Base-by-base conservation (phyloP, 2,113 vertebrate species). In the Ciconia stormi region DNA sequence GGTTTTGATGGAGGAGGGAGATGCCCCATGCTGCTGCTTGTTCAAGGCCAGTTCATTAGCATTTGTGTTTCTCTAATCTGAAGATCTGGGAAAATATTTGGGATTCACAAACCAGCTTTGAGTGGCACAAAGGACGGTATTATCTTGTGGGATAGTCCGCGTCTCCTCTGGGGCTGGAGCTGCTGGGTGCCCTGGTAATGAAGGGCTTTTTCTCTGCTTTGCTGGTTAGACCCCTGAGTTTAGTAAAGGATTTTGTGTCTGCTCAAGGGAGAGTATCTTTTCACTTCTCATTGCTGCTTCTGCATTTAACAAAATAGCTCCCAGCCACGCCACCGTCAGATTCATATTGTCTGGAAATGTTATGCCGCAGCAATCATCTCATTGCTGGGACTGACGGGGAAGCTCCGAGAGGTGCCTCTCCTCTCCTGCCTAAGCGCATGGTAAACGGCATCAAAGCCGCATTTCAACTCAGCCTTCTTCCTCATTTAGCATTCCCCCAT, bases 141-240 rank as follows among this genome's bases (percentile, higher is more conserved):
- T 67, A 30, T 55, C 59, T 73, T 8, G 0, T 27, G 59, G 62
- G 49, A 47, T 1, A 27, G 20, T 30, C 59, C 0, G 1, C 22
- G 44, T 61, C 78, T 77, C 70, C 52, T 89, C 40, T 30, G 10
- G 47, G 79, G 82, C 71, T 58, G 73, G 27, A 80, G 27, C 69
- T 63, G 73, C 80, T 6, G 42, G 79, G 30, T 72, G 71, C 49
- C 58, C 55, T 55, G 36, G 27, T 62, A 38, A 62, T 25, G 55
- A 80, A 34, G 12, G 44, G 13, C 7, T 93, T 91, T 66, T 74
- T 6, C 32, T 88, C 40, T 61, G 23, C 72, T 26, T 70, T 49
- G 63, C 63, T 55, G 55, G 50, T 58, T 58, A 74, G 76, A 77
- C 32, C 25, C 16, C 70, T 0, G 34, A 61, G 40, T 74, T 89